Base-by-base conservation (phyloP, 2,888 invertebrate species). In the Lycophotia porphyrea region DNA sequence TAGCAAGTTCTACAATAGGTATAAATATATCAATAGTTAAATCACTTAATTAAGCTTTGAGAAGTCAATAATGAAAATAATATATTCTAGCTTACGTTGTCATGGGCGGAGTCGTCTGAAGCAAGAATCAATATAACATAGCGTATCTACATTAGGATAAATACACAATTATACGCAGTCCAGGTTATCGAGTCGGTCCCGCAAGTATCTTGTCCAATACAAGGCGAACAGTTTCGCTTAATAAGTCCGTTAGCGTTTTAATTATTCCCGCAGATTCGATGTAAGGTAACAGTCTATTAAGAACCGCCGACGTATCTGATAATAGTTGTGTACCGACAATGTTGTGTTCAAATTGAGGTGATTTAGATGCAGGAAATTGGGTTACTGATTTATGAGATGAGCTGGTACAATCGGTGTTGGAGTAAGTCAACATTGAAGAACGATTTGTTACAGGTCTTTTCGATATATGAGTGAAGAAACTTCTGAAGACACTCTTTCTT, bases 181-280 rank as follows among this genome's bases (percentile, higher is more conserved):
- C 58, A 74, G n/a, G 76, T 70, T 78, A 85, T 85, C 81, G 71
- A 74, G 80, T 86, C 71, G 90, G 92, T 73, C 89, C 92, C 93
- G 92, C 94, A 92, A 93, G 90, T 91, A 92, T 91, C 94, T 91
- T 94, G 94, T 94, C 91, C 92, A 88, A 89, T 91, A 90, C 90
- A 90, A 90, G 86, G 88, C 90, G 91, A 88, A 91, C 90, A 92
- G 90, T 91, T 89, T 89, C 89, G 84, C 88, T 92, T 92, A 93
- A 91, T 93, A 92, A 93, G 91, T 91, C 91, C 88, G 90, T 91
- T 92, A 92, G 92, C 91, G 91, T 90, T 93, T 93, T 93, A 93
- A 93, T 93, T 93, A 93, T 92, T 91, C 88, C 91, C 86, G 85
- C 88, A 88, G 90, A 90, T 91, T 88, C 89, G 82, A 88, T 89